phyloP scores from a whole-genome alignment of 2,888 invertebrate genomes.

The Pterobdella sp. region DNA sequence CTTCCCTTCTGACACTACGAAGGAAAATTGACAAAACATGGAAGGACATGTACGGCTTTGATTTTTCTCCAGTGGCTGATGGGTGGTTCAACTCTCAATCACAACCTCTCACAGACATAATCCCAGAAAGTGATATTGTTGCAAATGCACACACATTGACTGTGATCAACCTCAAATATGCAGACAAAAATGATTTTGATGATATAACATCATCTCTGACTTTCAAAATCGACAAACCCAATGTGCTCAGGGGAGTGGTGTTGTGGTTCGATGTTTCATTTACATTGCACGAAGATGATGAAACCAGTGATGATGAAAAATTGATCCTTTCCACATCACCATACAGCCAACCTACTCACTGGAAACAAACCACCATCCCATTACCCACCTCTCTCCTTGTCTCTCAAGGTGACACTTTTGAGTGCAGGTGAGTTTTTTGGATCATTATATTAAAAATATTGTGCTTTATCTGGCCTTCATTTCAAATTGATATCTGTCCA shows the following conservation, averaged over 20 bases:
- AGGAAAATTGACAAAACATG: constrained; percentile 44
- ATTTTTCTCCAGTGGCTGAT: constrained; percentile 42
- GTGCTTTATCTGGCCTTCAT: no score
- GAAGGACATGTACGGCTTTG: constrained; percentile 48
- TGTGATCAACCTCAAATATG: constrained; percentile 43
- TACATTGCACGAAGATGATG: background rate
- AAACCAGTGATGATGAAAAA: background rate
- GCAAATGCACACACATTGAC: constrained; percentile 41
- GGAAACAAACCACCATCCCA: constrained; percentile 88
- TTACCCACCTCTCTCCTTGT: constrained; percentile 66
- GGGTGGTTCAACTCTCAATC: constrained; percentile 6
- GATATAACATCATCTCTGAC: constrained; percentile 36
- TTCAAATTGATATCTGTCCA: background rate
- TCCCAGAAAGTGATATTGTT: constrained; percentile 41
- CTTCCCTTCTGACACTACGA: constrained; percentile 43
- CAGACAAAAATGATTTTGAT: constrained; percentile 39
- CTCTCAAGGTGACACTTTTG: constrained; percentile 57
- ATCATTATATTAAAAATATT: no score
- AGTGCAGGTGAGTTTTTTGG: constrained; percentile 40
- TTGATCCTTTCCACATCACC: constrained; percentile 57
- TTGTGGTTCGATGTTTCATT: constrained; percentile 47
- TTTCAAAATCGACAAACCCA: constrained; percentile 41
- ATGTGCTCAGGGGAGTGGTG: constrained; percentile 47
- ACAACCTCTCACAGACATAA: constrained; percentile 38
- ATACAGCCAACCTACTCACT: constrained; percentile 68